Evolutionary conservation across 2,888 invertebrate genomes (phyloP), one percentile per base, ranked within the genome.

Genomic region (Carabus problematicus): DNA sequence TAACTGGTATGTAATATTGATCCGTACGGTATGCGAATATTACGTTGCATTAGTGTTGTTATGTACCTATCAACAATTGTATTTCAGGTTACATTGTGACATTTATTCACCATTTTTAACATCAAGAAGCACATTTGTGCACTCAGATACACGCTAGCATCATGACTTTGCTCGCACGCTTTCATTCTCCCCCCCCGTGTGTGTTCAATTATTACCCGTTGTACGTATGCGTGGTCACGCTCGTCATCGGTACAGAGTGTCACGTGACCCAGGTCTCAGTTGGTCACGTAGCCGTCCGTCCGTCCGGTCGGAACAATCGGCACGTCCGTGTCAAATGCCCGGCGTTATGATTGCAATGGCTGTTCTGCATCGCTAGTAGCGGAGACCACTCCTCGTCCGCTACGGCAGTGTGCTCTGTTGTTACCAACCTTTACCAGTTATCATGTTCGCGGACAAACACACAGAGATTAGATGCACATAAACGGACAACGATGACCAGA

Each of bases 271-370:
- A 56, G 18, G 56, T 56, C 56, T 39, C 59, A 43, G 19, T 42
- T 41, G 42, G 39, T 59, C 42, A 16, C 59, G 43, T 59, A 56
- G 9, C 11, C 56, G 56, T 18, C 39, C 39, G 41, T 16, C 9
- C 12, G 16, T 11, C 41, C 41, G n/a, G 42, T 18, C 16, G n/a
- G 16, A 43, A 47, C 47, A 61, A 61, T 61, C 61, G 61, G 61
- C 61, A 61, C 61, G 61, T 61, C 14, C 19, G 11, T 19, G 47
- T 61, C 61, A 61, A 61, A 61, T 61, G 61, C 61, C 7, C 61
- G 3, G 12, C 14, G 61, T 47, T 45, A 61, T 61, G 61, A 61
- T 61, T 61, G 61, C 47, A 29, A 61, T 61, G 42, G 61, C 39
- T 41, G 16, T 42, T 59, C 42, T 59, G 59, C 42, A 41, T 41